Base-by-base conservation (phyloP, 2,797 vertebrate species). In the Micrastur ruficollis region DNA sequence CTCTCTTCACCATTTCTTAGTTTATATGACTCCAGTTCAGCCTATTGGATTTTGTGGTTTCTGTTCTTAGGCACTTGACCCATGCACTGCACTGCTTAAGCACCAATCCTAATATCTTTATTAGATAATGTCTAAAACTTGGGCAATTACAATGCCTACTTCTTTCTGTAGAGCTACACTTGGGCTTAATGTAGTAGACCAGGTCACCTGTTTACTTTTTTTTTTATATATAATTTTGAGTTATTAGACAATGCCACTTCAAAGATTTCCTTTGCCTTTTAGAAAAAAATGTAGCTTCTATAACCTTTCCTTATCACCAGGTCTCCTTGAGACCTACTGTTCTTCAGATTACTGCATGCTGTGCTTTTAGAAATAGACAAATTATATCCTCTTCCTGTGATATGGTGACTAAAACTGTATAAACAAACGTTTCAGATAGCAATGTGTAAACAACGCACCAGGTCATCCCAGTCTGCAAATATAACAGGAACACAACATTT, bases 341-440 rank as follows among this genome's bases (percentile, higher is more conserved):
- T 89, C 52, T 56, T 71, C 68, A 82, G 67, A 82, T 86, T 79
- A 71, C 15, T n/a, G 31, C 59, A 89, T 36, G 20, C 81, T 75
- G 47, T 36, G 32, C 55, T 85, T 86, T 91, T 58, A 87, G 63
- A 85, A 96, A 79, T 34, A 53, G 90, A 93, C 29, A 95, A 74
- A 96, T 94, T 79, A 89, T 89, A 92, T 89, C 89, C 86, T 76
- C 12, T 96, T 96, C 95, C 90, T 96, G 67, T 84, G 78, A 95
- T 74, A 94, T 5, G 20, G 73, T 87, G 52, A 82, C 81, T 93
- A 89, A 93, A 90, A 91, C 86, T 85, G 63, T 82, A 94, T 67
- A 91, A 96, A 96, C 59, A 80, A 63, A 20, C 2, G 0, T 66
- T 96, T 71, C 81, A 84, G 83, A 93, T 59, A 96, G 47, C 23